phyloP scores from a whole-genome alignment of 2,113 vertebrate genomes.

The Mus spicilegus region DNA sequence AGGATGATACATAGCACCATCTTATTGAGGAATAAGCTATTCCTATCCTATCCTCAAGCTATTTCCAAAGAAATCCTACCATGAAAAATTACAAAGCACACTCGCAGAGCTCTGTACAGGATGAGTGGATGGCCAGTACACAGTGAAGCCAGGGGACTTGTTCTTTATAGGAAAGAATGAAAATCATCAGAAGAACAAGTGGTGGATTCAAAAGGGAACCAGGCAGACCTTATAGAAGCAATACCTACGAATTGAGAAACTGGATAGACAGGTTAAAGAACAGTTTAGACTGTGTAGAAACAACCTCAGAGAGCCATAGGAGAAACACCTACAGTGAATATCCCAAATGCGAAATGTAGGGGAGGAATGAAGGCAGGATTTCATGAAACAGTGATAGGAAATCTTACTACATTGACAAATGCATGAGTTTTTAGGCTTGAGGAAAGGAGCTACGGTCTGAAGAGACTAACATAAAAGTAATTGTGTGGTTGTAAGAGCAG shows the following conservation, averaged over 20 bases:
- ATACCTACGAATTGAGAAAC: neutral
- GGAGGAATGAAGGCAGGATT: neutral
- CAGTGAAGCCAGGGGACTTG: neutral
- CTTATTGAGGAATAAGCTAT: neutral
- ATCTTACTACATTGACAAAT: neutral
- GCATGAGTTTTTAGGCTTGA: neutral
- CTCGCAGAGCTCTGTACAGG: neutral
- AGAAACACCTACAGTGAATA: neutral
- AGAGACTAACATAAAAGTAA: neutral
- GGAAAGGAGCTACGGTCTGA: neutral
- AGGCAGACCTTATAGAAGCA: neutral
- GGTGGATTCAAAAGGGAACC: neutral
- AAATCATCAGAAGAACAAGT: neutral
- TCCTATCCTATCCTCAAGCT: neutral
- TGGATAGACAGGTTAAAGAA: neutral
- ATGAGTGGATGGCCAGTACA: neutral
- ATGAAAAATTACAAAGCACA: neutral
- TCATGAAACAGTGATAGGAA: neutral
- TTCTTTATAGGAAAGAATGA: neutral
- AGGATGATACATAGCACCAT: neutral
- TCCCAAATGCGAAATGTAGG: neutral
- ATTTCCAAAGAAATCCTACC: neutral
- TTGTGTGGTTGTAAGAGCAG: neutral
- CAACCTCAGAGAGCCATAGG: neutral
- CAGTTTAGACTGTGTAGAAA: neutral